Base-by-base conservation (phyloP, 2,113 vertebrate genomes). In the Neopipo cinnamomea region DNA sequence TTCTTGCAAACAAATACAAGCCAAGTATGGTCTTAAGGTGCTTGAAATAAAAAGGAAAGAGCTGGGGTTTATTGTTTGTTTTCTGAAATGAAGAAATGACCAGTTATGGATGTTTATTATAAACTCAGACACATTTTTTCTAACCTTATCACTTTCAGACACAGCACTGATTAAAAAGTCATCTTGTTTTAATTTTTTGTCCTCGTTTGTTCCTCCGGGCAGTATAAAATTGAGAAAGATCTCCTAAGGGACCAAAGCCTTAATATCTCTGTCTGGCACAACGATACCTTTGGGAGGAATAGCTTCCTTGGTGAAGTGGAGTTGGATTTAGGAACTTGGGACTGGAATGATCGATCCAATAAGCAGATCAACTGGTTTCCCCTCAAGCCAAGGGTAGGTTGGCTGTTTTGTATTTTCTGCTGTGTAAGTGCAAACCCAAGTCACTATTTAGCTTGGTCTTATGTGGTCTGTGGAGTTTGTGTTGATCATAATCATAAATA, bases 191-290 rank as follows among this genome's bases (percentile, higher is more conserved):
- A 63, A 33, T 39, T 50, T 61, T 50, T 63, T 70, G 35, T 28
- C 2, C 10, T 84, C 8, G 12, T 33, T 58, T 92, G 46, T 92
- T 95, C 37, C 91, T 93, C 56, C 8, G 73, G 97, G 49, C 91
- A 99, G 99, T 99, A 99, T 95, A 99, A 99, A 98, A 96, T 99
- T 42, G 94, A 96, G 66, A 98, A 98, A 76, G 95, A 95, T 24
- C 76, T 95, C 52, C 92, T 99, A 88, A 98, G 98, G 95, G 97
- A 95, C 41, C 99, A 98, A 88, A 98, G 78, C 20, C 85, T 99
- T 90, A 99, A 98, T 88, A 37, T 99, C 50, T 99, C 99, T 1
- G 99, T 99, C 61, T 99, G 99, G 99, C 99, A 99, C 94, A 98
- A 99, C 12, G 98, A 99, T 92, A 98, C 97, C 5, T 99, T 99